These are phyloP conservation scores for Oreotrochilus melanogaster DNA, from an alignment of 2,113 vertebrate genomes.

Conservation along the genomic window DNA sequence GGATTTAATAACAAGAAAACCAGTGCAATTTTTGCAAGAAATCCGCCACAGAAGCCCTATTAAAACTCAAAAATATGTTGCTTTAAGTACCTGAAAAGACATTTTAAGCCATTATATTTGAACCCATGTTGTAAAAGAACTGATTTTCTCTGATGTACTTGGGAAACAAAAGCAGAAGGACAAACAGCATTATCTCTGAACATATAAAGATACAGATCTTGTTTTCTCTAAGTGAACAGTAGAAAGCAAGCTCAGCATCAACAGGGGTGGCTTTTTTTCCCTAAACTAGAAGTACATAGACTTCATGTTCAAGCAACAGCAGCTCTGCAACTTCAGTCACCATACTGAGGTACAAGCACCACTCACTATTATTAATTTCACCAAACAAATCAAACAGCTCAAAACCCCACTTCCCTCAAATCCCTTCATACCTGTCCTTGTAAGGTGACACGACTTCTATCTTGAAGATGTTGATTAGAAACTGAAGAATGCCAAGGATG, in stretches of 20 bases:
- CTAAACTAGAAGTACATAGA: neutral
- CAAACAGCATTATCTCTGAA: neutral
- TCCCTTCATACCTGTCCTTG: conserved; percentile 79
- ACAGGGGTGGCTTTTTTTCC: too few relatives aligned
- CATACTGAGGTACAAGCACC: neutral
- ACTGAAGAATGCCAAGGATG: conserved; percentile 78
- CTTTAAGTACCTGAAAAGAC: neutral
- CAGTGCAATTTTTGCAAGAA: neutral
- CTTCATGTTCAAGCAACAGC: neutral
- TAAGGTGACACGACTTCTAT: conserved; percentile 58
- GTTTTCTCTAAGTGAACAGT: neutral
- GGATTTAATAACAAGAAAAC: neutral
- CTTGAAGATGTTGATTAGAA: conserved; percentile 74
- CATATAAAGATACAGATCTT: neutral
- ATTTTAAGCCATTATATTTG: neutral
- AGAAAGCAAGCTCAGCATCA: too few relatives aligned
- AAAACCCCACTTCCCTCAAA: neutral
- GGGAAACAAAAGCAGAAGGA: neutral
- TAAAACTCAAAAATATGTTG: neutral
- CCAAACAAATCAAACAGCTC: neutral
- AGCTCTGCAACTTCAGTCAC: neutral
- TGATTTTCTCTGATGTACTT: neutral
- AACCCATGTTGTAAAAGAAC: neutral
- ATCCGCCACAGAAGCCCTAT: neutral
- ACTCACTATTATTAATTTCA: neutral